Conservation (phyloP, 2,888 invertebrate genomes). For the Amiota communis region DNA sequence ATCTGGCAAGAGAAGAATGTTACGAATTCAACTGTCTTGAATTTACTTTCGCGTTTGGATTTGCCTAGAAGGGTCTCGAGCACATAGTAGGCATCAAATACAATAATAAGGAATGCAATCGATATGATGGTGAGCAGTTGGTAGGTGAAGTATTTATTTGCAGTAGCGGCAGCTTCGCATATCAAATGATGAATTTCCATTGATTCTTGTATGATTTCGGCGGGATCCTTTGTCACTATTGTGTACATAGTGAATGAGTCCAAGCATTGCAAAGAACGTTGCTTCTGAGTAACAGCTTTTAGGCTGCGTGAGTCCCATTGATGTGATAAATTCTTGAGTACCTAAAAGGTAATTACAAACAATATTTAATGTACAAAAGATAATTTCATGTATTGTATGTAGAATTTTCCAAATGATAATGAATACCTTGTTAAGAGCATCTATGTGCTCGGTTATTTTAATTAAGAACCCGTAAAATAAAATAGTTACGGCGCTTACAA, state of each 20-base stretch:
- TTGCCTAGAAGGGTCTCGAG: conserved; percentile 71
- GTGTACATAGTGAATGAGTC: conserved; percentile 72
- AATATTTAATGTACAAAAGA: neutral
- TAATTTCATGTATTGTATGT: too few relatives aligned
- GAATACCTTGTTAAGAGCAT: conserved; percentile 62
- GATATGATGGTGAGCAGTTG: conserved; percentile 72
- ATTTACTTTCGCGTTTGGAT: conserved; percentile 69
- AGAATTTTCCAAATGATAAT: neutral
- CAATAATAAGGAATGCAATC: conserved; percentile 72
- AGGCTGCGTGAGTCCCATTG: conserved; percentile 67
- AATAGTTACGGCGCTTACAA: conserved; percentile 57
- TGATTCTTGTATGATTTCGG: conserved; percentile 71
- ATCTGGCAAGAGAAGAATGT: conserved; percentile 73
- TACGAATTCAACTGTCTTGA: conserved; percentile 71
- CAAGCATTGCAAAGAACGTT: conserved; percentile 67
- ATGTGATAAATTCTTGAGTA: conserved; percentile 67
- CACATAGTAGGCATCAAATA: conserved; percentile 73
- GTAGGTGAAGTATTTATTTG: conserved; percentile 73
- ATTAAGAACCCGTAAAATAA: conserved; percentile 50
- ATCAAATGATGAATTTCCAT: conserved; percentile 72
- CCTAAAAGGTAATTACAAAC: conserved; percentile 52
- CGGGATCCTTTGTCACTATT: conserved; percentile 69
- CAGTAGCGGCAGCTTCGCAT: conserved; percentile 72
- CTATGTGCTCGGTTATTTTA: conserved; percentile 57
- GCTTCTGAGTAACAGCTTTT: conserved; percentile 58